Conservation (phyloP, 2,888 invertebrate species). For the Drosophila fungiperda region DNA sequence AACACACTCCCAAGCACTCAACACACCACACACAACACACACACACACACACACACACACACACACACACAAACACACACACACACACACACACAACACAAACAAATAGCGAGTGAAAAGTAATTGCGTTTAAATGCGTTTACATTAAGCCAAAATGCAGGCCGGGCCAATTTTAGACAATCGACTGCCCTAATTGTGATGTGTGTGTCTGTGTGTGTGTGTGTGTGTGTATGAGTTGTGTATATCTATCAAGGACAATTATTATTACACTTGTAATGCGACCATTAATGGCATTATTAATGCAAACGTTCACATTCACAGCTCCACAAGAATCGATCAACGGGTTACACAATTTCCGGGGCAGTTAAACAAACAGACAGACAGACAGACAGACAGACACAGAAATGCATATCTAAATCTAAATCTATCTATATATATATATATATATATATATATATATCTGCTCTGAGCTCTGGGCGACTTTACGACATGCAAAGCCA, state of each 20-base stretch:
- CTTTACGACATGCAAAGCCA: slow-evolving; percentile 79
- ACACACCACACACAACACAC: slow-evolving; percentile 17
- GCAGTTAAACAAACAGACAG: too few relatives aligned
- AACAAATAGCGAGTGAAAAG: slow-evolving; percentile 66
- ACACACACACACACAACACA: slow-evolving; percentile 15
- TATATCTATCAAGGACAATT: slow-evolving; percentile 75
- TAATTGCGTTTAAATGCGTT: slow-evolving; percentile 81
- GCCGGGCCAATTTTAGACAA: slow-evolving; percentile 38
- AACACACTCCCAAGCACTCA: slow-evolving; percentile 30
- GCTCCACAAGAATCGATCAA: slow-evolving; percentile 35
- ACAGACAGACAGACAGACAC: background rate
- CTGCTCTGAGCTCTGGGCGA: slow-evolving; percentile 56
- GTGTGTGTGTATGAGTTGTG: slow-evolving; percentile 30
- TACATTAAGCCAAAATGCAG: slow-evolving; percentile 77
- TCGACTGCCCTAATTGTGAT: slow-evolving; percentile 67
- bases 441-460: slow-evolving; percentile 37
- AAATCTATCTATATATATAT: slow-evolving; percentile 24
- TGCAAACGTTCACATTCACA: slow-evolving; percentile 42
- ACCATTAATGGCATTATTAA: slow-evolving; percentile 77
- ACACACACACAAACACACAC: slow-evolving; percentile 3
- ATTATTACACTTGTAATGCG: slow-evolving; percentile 78
- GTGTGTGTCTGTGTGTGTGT: slow-evolving; percentile 9
- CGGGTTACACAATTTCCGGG: slow-evolving; percentile 69
- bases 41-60: too few relatives aligned
- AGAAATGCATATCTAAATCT: background rate